Percentiles rank a stretch among this genome's conserved stretches.
phyloP scores from a whole-genome alignment of 2,797 vertebrate species.

The Taeniopygia guttata region DNA sequence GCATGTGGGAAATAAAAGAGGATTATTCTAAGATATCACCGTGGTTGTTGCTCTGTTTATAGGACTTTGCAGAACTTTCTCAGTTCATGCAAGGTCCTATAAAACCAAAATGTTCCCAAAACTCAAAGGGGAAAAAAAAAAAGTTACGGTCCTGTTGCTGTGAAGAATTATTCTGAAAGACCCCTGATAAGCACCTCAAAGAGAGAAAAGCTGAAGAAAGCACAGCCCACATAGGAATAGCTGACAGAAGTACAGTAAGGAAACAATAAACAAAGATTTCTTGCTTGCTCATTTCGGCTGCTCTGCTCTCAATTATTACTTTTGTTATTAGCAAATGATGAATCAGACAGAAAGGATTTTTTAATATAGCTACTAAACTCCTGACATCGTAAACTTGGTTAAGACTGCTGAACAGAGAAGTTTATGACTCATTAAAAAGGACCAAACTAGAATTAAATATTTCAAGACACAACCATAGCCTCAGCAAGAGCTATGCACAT shows the following conservation, averaged over 20 bases:
- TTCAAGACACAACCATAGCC: not conserved
- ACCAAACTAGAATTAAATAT: not conserved
- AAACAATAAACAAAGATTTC: not conserved
- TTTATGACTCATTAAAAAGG: not conserved
- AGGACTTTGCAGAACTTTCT: not conserved
- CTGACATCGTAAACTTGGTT: not conserved
- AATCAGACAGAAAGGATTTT: not conserved
- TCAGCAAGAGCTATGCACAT: not conserved
- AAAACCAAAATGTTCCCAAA: not conserved
- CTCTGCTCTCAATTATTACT: not conserved
- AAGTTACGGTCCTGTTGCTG: not conserved
- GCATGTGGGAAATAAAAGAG: constrained; percentile 1
- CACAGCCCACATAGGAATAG: not conserved
- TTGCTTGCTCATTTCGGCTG: not conserved
- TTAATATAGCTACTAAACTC: not conserved
- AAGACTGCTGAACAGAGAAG: not conserved
- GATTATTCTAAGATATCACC: not conserved
- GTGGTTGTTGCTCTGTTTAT: not conserved
- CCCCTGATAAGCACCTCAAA: not conserved
- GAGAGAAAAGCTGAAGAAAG: not conserved
- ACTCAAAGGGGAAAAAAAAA: not conserved
- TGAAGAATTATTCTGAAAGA: not conserved
- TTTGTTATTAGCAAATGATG: not conserved
- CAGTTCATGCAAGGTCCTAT: not conserved
- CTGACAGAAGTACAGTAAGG: not conserved